Conservation (phyloP, 2,888 invertebrate genomes). For the Eueremaeus valkanovi region DNA sequence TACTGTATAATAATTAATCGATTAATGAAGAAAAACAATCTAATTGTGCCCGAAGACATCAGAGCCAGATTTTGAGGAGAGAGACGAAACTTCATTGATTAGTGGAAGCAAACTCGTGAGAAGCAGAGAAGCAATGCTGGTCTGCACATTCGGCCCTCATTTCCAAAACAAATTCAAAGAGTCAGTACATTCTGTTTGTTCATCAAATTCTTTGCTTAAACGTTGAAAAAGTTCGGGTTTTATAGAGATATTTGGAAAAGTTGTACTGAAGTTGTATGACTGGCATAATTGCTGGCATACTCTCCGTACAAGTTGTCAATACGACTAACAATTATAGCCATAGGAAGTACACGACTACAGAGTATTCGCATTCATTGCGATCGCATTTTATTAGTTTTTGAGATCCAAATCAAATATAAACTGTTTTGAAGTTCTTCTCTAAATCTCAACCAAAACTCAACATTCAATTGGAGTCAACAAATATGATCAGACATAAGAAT, state of each 20-base stretch:
- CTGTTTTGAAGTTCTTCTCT: too few relatives aligned
- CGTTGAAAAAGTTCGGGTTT: neutral
- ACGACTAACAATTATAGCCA: neutral
- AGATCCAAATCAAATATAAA: too few relatives aligned
- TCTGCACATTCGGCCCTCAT: too few relatives aligned
- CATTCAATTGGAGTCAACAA: too few relatives aligned
- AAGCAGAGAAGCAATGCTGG: neutral
- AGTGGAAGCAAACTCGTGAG: conserved; percentile 16
- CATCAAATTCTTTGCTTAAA: conserved; percentile 19
- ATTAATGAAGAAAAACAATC: neutral
- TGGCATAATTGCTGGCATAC: neutral
- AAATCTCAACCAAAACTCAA: too few relatives aligned
- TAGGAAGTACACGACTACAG: conserved; percentile 6
- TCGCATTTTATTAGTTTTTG: neutral
- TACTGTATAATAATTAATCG: neutral
- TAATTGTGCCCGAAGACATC: neutral
- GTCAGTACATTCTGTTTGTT: neutral
- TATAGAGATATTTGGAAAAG: conserved; percentile 6
- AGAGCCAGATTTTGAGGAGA: too few relatives aligned
- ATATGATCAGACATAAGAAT: too few relatives aligned
- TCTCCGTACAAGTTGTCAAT: neutral
- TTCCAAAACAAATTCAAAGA: too few relatives aligned
- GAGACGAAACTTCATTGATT: too few relatives aligned
- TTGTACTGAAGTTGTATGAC: conserved; percentile 24
- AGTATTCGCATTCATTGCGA: too few relatives aligned